phyloP scores from a whole-genome alignment of 1,140 invertebrate species.

The Nasonia giraulti region DNA sequence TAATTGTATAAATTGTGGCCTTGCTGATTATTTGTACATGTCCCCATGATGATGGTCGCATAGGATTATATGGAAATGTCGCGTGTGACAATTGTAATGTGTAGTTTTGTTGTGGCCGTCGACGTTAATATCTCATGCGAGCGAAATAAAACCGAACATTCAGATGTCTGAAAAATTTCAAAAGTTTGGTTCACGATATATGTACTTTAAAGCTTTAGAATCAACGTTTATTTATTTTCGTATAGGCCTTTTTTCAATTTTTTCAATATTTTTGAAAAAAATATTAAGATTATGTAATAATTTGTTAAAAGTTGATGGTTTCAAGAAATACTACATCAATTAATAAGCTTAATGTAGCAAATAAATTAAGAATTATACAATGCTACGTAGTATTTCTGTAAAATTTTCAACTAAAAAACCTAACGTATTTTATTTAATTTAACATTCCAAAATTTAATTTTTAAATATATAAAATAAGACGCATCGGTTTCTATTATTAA shows the following conservation, averaged over 20 bases:
- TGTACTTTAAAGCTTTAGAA: background rate
- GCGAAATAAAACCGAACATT: background rate
- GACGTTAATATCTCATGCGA: background rate
- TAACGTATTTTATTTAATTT: background rate
- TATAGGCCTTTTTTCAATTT: background rate
- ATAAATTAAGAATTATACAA: background rate
- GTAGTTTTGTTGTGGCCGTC: conserved; percentile 1
- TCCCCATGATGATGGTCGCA: background rate
- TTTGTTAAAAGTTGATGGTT: background rate
- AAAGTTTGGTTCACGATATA: background rate
- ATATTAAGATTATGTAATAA: background rate
- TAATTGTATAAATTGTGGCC: conserved; percentile 45
- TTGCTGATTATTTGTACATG: conserved; percentile 41
- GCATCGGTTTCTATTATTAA: background rate
- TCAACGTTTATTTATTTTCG: background rate
- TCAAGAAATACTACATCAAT: background rate
- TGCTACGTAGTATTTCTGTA: background rate
- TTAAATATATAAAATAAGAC: background rate
- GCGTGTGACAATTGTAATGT: conserved; percentile 17
- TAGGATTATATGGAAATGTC: background rate
- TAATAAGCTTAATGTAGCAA: background rate
- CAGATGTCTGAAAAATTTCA: background rate
- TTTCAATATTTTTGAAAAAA: background rate
- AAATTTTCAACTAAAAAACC: no score
- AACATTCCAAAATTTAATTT: background rate